Evolutionary conservation across 1,140 invertebrate genomes (phyloP).

Genomic region (Solenopsis fugax): DNA sequence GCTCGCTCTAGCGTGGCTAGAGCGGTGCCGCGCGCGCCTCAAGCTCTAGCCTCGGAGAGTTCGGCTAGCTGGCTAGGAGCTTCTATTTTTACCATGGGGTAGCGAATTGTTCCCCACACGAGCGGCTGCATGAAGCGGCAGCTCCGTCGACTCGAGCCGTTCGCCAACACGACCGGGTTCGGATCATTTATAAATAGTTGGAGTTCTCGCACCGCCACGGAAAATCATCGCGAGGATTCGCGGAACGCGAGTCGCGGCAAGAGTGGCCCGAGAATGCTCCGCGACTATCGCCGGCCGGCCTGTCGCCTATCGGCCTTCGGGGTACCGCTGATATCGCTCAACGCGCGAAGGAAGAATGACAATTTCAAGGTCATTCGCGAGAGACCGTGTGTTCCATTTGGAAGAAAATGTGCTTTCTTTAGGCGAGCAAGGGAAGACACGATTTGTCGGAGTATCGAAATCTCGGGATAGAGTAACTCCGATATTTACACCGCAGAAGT

Average conservation of each 20-base stretch:
- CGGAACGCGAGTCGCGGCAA: slow-evolving; percentile 43
- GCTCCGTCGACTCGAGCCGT: slow-evolving; percentile 72
- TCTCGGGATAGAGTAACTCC: background rate
- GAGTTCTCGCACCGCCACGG: slow-evolving; percentile 73
- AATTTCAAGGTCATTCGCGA: background rate
- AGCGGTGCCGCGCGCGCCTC: slow-evolving; percentile 69
- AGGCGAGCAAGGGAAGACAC: background rate
- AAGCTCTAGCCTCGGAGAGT: slow-evolving; percentile 76
- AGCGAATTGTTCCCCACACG: slow-evolving; percentile 83
- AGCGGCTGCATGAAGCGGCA: slow-evolving; percentile 61
- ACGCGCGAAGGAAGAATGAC: background rate
- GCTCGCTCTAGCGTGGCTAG: slow-evolving; percentile 70
- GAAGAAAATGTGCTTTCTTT: background rate
- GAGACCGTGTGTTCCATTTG: background rate
- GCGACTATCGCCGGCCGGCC: background rate
- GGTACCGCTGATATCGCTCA: background rate
- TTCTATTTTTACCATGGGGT: slow-evolving; percentile 86
- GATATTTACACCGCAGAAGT: too few relatives aligned
- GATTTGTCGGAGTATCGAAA: background rate
- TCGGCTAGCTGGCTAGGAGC: slow-evolving; percentile 82
- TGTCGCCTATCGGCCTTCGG: background rate
- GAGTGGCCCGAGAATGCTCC: slow-evolving; percentile 21
- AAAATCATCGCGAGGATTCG: slow-evolving; percentile 75
- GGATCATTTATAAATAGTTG: slow-evolving; percentile 85
- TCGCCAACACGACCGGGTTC: slow-evolving; percentile 84